Base-by-base conservation (phyloP, 2,888 invertebrate species). In the Cantharis nigra region DNA sequence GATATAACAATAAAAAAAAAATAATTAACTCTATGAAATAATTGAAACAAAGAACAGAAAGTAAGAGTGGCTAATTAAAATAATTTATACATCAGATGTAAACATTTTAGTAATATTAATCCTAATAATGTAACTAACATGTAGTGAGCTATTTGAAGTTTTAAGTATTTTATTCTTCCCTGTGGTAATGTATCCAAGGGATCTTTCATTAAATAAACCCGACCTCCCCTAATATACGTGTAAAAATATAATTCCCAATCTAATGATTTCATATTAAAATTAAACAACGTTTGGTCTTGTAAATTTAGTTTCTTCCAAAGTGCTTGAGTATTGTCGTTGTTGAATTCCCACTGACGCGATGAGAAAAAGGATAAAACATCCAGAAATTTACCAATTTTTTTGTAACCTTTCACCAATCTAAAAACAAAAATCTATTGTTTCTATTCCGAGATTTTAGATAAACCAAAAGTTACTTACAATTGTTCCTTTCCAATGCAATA, bases 321-420 rank as follows among this genome's bases (percentile, higher is more conserved):
- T 5, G 86, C 85, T 62, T 90, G 86, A 0, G 92, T 92, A 83
- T 94, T 92, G 63, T 85, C 83, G 70, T 87, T 88, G 13, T 83
- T 80, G 82, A 90, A 90, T 9, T 82, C 83, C 92, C 92, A 92
- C 92, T 91, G 91, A 13, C 91, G 89, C n/a, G 91, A 92, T 73
- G 92, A 91, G 89, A 98, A 98, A 86, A 95, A 96, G 0, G 93
- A 90, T 26, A 97, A 87, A 0, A 94, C 92, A 2, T 92, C 90
- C 7, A 93, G 91, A 80, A 96, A 94, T 86, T 93, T 94, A 86
- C 96, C 94, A 70, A 97, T 92, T 86, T 95, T 96, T 78, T 90
- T 91, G 87, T 97, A 97, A 71, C 94, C 91, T 82, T 92, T 93
- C 80, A 95, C 89, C 91, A 97, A 91, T 94, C 97, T 90, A 69